These are phyloP conservation scores for Onychomys leucogaster DNA, from an alignment of 2,797 vertebrate genomes.

Conservation along the genomic window DNA sequence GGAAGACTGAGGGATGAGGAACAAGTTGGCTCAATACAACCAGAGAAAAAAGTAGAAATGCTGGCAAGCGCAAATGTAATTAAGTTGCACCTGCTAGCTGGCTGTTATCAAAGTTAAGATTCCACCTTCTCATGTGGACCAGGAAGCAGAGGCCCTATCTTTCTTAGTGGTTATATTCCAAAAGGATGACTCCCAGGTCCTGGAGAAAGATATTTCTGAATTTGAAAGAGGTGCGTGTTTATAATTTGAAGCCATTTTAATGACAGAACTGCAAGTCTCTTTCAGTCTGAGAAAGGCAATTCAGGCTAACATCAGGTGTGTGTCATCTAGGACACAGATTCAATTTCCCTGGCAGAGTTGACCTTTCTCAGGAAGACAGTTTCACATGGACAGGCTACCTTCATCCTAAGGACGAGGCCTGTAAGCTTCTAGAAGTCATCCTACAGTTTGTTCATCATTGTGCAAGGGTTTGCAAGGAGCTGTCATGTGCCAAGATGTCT, in stretches of 20 bases:
- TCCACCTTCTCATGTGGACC: neutral
- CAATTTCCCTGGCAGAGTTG: neutral
- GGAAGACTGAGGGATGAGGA: neutral
- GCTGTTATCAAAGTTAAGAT: neutral
- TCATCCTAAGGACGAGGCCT: neutral
- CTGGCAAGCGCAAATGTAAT: neutral
- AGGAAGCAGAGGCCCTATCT: neutral
- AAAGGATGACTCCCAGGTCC: neutral
- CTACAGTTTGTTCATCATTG: neutral
- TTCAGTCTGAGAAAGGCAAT: neutral
- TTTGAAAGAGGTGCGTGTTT: neutral
- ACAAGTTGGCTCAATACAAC: neutral
- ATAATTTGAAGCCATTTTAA: neutral
- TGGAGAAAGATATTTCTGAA: neutral
- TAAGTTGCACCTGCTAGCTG: neutral
- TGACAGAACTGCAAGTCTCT: neutral
- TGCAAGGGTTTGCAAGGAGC: neutral
- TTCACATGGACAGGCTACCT: neutral
- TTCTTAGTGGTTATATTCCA: constrained; percentile 1
- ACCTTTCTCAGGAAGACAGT: neutral
- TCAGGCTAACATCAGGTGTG: neutral
- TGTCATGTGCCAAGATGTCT: neutral
- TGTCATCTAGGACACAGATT: neutral
- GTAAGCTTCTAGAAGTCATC: neutral
- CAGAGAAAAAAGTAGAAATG: neutral